phyloP scores from a whole-genome alignment of 2,888 invertebrate genomes.

The Limnephilus marmoratus region DNA sequence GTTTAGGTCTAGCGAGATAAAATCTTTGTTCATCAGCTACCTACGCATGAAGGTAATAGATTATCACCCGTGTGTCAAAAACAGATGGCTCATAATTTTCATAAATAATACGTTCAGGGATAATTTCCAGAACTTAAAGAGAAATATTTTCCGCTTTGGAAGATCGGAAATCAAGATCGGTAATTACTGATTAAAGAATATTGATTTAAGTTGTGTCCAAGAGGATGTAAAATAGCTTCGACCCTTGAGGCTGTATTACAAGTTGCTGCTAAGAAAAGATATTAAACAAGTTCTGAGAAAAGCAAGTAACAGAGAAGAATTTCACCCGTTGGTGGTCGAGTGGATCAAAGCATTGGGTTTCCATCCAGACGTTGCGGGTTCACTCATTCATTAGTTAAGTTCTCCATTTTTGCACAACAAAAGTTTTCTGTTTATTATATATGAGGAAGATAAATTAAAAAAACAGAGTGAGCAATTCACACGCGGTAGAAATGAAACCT shows the following conservation, averaged over 20 bases:
- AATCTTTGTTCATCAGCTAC: constrained; percentile 2
- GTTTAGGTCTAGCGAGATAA: not conserved
- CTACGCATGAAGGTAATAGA: not conserved
- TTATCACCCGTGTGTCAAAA: not conserved
- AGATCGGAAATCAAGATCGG: constrained; percentile 2
- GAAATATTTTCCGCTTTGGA: not conserved
- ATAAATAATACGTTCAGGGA: not conserved
- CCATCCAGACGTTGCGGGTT: too few relatives aligned
- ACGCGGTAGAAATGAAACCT: too few relatives aligned
- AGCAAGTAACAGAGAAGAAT: not conserved
- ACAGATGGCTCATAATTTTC: constrained; percentile 2
- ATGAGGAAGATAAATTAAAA: too few relatives aligned
- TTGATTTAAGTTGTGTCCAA: constrained; percentile 2
- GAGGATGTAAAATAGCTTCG: not conserved
- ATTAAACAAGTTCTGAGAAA: not conserved
- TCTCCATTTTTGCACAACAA: too few relatives aligned
- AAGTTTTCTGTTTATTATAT: too few relatives aligned
- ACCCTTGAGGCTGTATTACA: not conserved
- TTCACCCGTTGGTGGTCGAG: not conserved
- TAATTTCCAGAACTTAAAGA: not conserved
- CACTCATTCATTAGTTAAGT: too few relatives aligned
- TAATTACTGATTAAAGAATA: not conserved
- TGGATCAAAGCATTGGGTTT: too few relatives aligned
- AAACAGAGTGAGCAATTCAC: too few relatives aligned
- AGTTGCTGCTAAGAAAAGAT: not conserved